Evolutionary conservation across 1,140 invertebrate genomes (phyloP).

Genomic region (Polypedilum pembai): DNA sequence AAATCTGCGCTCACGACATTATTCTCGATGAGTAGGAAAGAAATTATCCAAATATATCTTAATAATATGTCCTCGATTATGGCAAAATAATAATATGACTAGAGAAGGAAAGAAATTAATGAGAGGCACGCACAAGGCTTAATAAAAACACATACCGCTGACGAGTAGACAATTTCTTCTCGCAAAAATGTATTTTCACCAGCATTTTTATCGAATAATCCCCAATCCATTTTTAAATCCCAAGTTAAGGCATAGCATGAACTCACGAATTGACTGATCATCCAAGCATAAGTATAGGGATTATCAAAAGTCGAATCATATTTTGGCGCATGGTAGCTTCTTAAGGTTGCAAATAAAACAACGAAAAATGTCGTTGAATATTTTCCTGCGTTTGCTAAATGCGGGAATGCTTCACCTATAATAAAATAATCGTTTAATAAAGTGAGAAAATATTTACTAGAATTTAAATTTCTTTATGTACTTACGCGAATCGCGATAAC

Average conservation of each 20-base stretch:
- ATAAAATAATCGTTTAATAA: background rate
- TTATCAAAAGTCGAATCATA: slow-evolving; percentile 58
- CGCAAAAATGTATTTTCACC: slow-evolving; percentile 73
- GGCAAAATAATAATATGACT: slow-evolving; percentile 94
- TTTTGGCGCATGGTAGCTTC: slow-evolving; percentile 56
- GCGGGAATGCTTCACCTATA: slow-evolving; percentile 75
- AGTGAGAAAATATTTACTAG: background rate
- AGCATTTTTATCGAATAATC: slow-evolving; percentile 80
- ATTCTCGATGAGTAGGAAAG: slow-evolving; percentile 80
- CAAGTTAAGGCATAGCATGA: slow-evolving; percentile 84
- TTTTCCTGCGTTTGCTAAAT: slow-evolving; percentile 95
- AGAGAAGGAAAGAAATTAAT: slow-evolving; percentile 40
- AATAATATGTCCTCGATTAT: slow-evolving; percentile 92
- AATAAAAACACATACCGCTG: slow-evolving; percentile 47
- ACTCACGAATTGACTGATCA: slow-evolving; percentile 63
- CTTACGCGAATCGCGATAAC: slow-evolving; percentile 73
- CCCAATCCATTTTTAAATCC: slow-evolving; percentile 99
- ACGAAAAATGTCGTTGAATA: slow-evolving; percentile 97
- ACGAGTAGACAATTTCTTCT: slow-evolving; percentile 71
- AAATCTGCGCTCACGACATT: slow-evolving; percentile 71
- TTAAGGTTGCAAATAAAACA: slow-evolving; percentile 75
- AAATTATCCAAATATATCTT: slow-evolving; percentile 86
- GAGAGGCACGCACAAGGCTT: background rate
- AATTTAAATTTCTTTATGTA: background rate
- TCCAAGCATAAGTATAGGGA: slow-evolving; percentile 76